These are phyloP conservation scores for Zapornia atra DNA, from an alignment of 2,113 vertebrate species.

Conservation along the genomic window DNA sequence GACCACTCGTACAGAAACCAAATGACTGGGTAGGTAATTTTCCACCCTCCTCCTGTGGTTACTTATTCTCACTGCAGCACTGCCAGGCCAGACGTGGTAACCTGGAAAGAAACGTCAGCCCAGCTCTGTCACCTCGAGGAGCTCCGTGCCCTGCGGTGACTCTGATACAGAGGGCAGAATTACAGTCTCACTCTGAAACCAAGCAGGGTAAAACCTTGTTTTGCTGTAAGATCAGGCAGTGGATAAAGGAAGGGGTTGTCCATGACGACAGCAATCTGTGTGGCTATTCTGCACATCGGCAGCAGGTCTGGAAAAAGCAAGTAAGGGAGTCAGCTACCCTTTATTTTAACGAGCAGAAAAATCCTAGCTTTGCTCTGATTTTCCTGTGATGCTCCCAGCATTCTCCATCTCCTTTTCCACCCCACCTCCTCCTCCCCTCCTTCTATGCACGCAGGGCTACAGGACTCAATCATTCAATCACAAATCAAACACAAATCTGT, in stretches of 20 bases:
- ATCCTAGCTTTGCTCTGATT: background rate
- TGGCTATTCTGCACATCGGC: background rate
- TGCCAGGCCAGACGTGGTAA: background rate
- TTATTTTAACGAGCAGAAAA: background rate
- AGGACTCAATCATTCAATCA: fast-evolving
- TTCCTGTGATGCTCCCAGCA: background rate
- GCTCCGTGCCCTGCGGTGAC: background rate
- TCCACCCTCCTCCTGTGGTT: background rate
- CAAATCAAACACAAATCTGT: background rate
- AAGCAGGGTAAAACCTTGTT: background rate
- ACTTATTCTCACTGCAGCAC: background rate
- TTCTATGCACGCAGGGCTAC: background rate
- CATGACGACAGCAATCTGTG: background rate
- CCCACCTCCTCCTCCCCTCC: too few relatives aligned
- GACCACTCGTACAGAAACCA: background rate
- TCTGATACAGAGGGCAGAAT: background rate
- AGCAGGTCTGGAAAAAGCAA: background rate
- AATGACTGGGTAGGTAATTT: background rate
- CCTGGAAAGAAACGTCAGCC: background rate
- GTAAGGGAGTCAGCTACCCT: background rate
- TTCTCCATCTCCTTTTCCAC: background rate
- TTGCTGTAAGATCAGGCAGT: background rate
- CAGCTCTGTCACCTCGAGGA: background rate
- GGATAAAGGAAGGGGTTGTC: background rate
- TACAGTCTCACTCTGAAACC: background rate